These are phyloP conservation scores for silkworm (Bombyx mori) DNA, from an alignment of 1,140 invertebrate species.

Conservation along the genomic window DNA sequence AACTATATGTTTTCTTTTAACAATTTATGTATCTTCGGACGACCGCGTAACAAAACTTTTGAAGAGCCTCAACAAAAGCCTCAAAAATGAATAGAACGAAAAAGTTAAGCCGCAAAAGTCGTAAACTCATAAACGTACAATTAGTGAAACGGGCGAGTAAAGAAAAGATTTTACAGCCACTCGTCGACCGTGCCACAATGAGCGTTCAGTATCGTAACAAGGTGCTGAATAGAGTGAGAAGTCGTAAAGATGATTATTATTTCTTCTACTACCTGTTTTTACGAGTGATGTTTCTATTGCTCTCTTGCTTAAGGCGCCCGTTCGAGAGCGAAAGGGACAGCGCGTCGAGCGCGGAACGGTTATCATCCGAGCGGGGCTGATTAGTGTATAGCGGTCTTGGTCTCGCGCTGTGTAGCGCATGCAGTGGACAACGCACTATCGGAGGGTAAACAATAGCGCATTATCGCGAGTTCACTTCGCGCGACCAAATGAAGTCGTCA, in stretches of 20 bases:
- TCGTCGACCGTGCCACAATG: slow-evolving; percentile 63
- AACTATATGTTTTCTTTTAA: too few relatives aligned
- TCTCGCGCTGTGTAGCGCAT: slow-evolving; percentile 54
- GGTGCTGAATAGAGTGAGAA: slow-evolving; percentile 73
- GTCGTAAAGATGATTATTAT: slow-evolving; percentile 74
- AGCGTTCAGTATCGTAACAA: slow-evolving; percentile 70
- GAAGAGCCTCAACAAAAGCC: slow-evolving; percentile 45
- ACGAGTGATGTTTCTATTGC: slow-evolving; percentile 44
- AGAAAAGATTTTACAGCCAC: slow-evolving; percentile 71
- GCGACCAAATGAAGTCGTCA: slow-evolving; percentile 68
- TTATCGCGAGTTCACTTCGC: slow-evolving; percentile 58
- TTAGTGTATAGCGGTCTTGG: slow-evolving; percentile 43
- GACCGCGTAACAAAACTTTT: background rate
- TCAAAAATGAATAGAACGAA: slow-evolving; percentile 52
- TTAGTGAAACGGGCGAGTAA: slow-evolving; percentile 68
- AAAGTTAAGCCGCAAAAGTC: slow-evolving; percentile 63
- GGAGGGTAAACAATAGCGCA: slow-evolving; percentile 69
- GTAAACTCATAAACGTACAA: slow-evolving; percentile 70
- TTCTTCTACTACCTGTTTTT: slow-evolving; percentile 73
- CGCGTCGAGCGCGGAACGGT: slow-evolving; percentile 30
- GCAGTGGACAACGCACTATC: slow-evolving; percentile 58
- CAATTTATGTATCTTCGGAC: too few relatives aligned
- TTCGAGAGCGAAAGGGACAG: slow-evolving; percentile 36
- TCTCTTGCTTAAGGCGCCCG: slow-evolving; percentile 19
- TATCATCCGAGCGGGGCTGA: slow-evolving; percentile 28